Conservation (phyloP, 2,797 vertebrate genomes). For the Cichlasoma orientale region DNA sequence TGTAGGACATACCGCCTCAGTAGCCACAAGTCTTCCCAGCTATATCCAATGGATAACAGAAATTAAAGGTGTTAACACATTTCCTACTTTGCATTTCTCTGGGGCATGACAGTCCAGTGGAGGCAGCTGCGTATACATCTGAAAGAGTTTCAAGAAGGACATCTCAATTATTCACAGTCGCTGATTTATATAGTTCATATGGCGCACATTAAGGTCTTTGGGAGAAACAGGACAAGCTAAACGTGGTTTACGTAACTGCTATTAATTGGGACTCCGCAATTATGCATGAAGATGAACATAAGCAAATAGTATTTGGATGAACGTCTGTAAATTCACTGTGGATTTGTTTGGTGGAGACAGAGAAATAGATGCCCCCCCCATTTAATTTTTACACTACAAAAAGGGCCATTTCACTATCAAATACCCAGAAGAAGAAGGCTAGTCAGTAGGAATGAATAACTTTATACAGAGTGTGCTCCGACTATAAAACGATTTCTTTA, state of each 20-base stretch:
- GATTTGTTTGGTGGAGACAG: neutral
- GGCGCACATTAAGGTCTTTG: constrained; percentile 60
- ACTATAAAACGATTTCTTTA: too few relatives aligned
- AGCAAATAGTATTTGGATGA: neutral
- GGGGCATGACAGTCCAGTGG: constrained; percentile 10
- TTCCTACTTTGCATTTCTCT: constrained; percentile 38
- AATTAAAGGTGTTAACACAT: constrained; percentile 57
- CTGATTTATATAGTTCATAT: constrained; percentile 66
- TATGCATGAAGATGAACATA: constrained; percentile 8
- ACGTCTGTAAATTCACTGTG: neutral
- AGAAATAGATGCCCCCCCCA: too few relatives aligned
- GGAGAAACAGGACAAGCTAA: constrained; percentile 34
- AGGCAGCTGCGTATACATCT: constrained; percentile 36
- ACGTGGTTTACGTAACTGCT: constrained; percentile 48
- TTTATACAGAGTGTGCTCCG: too few relatives aligned
- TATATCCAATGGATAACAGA: constrained; percentile 20
- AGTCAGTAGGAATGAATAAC: too few relatives aligned
- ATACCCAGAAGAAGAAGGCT: too few relatives aligned
- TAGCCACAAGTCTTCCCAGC: constrained; percentile 21
- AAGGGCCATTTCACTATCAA: too few relatives aligned
- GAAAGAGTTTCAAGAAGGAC: constrained; percentile 51
- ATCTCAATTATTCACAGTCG: constrained; percentile 69
- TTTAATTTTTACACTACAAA: too few relatives aligned
- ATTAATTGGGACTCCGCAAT: constrained; percentile 47
- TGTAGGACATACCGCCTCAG: constrained; percentile 25